These are phyloP conservation scores for Drosophila setifemur DNA, from an alignment of 1,140 invertebrate genomes.

Conservation along the genomic window DNA sequence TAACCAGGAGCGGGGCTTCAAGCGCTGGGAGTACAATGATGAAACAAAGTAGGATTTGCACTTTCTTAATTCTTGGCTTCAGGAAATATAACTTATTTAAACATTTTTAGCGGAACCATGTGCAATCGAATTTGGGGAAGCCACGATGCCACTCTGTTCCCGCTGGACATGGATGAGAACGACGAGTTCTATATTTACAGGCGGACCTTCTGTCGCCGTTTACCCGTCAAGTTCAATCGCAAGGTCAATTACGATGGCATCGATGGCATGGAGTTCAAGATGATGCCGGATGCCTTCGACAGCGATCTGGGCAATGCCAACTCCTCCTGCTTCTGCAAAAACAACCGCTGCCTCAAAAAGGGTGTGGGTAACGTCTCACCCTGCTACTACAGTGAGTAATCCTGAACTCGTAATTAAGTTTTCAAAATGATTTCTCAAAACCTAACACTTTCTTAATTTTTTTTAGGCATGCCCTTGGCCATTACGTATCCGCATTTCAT, in stretches of 20 bases:
- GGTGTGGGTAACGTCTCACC: constrained; percentile 87
- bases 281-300: constrained; percentile 85
- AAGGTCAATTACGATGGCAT: constrained; percentile 46
- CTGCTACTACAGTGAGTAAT: constrained; percentile 88
- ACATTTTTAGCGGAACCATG: constrained; percentile 81
- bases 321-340: constrained; percentile 82
- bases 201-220: constrained; percentile 87
- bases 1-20: constrained; percentile 85
- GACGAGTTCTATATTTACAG: constrained; percentile 85
- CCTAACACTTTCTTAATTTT: neutral
- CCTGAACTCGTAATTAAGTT: accelerated
- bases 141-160: constrained; percentile 86
- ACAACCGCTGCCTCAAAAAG: constrained; percentile 86
- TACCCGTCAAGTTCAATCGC: constrained; percentile 84
- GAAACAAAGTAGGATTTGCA: constrained; percentile 58
- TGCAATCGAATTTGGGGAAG: constrained; percentile 85
- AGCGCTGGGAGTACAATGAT: constrained; percentile 85
- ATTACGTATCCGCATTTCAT: constrained; percentile 92
- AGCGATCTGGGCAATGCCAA: constrained; percentile 53
- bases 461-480: constrained; percentile 86
- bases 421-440: too few relatives aligned
- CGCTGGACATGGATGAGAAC: constrained; percentile 83
- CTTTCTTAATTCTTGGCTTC: too few relatives aligned
- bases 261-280: constrained; percentile 82
- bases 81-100: neutral